Evolutionary conservation across 2,113 vertebrate genomes (phyloP), one percentile per base, ranked within the genome.

Genomic region (Phrynosoma platyrhinos): DNA sequence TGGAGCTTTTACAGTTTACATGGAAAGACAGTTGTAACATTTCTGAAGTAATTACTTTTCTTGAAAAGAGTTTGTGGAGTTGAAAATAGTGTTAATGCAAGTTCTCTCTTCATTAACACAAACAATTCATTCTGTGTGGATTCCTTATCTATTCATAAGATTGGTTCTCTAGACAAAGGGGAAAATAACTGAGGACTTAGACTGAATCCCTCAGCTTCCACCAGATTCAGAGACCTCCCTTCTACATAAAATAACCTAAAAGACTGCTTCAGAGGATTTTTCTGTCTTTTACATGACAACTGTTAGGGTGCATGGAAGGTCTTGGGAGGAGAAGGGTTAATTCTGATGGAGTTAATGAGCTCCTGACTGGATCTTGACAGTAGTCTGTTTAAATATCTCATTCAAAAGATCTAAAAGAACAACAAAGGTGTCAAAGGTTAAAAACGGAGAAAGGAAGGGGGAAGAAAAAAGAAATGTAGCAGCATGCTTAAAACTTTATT

Each of bases 1-100:
- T 14, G 86, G 75, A 87, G 47, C 47, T 14, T 91, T 88, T 90
- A 90, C 82, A 68, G 79, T 58, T 88, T 92, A 82, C 4, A 82
- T 83, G 86, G 72, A 75, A 75, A 1, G 30, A 30, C 55, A 55
- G 72, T 2, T 87, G 55, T 90, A 94, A 79, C 74, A 87, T 90
- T 91, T 92, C 83, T 77, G 55, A 90, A 89, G 64, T 89, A 95
- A 95, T 94, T 93, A 90, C 62, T 88, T 83, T 55, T 92, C 81
- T 76, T 76, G 62, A 92, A 93, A 89, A 85, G 84, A 93, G 71
- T 32, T 78, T 79, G 20, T 9, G 47, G 0, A 0, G 42, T 9
- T 88, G 78, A 88, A 92, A 89, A 62, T 42, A 79, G 66, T 89
- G 27, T 62, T 92, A 58, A 69, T 77, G 32, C 66, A 89, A 91